phyloP scores from a whole-genome alignment of 2,797 vertebrate species.

The Hypotaenidia okinawae region DNA sequence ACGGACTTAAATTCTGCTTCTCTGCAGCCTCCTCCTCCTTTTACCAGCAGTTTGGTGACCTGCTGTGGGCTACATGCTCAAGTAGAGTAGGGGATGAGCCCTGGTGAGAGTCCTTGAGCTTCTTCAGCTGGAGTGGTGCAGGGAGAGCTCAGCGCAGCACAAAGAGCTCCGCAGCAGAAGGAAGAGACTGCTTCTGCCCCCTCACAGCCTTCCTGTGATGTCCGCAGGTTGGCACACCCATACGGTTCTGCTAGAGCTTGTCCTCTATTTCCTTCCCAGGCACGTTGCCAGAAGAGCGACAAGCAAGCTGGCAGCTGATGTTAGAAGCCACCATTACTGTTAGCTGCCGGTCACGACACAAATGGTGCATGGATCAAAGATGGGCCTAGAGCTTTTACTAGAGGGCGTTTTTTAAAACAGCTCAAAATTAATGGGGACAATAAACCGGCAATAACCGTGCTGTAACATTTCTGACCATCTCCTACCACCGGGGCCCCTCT shows the following conservation, averaged over 20 bases:
- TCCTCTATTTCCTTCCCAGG: background rate
- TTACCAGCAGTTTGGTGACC: background rate
- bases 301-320: background rate
- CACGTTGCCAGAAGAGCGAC: background rate
- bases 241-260: background rate
- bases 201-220: background rate
- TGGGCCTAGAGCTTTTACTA: background rate
- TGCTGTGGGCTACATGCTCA: background rate
- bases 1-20: background rate
- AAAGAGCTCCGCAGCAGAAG: background rate
- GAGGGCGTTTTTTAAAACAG: background rate
- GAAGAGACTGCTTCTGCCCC: background rate
- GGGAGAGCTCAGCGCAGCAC: background rate
- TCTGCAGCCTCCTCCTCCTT: background rate
- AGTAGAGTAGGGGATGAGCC: background rate
- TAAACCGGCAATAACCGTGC: background rate
- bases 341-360: background rate
- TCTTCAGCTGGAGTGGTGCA: background rate
- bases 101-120: background rate
- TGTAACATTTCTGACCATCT: slow-evolving; percentile 35
- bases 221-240: background rate
- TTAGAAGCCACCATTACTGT: background rate
- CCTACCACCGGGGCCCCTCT: slow-evolving; percentile 35
- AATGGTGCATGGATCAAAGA: background rate
- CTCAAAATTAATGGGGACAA: slow-evolving; percentile 16